A percentile compares a stretch with the other conserved stretches of the same genome.
Conservation (phyloP, 2,113 vertebrate species). For the Eulemur macaco region DNA sequence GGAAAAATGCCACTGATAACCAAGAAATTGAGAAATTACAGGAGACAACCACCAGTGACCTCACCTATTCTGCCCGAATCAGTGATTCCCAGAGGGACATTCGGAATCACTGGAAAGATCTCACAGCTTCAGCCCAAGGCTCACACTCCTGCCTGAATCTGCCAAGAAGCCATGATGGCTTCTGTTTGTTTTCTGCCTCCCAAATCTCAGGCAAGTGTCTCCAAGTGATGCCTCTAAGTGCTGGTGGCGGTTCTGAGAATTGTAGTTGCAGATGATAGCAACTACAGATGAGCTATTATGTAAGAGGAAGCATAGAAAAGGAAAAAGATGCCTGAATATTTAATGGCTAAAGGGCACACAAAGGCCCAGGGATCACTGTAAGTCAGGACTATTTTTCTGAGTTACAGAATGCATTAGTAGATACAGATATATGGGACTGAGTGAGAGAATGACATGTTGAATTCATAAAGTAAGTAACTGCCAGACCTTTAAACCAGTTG, state of each 20-base stretch:
- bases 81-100: rapidly evolving
- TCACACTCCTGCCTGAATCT: neutral
- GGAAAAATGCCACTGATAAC: neutral
- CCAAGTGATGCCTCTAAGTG: neutral
- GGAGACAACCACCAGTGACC: neutral
- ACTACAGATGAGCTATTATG: neutral
- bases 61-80: rapidly evolving
- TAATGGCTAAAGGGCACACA: neutral
- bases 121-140: rapidly evolving
- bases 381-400: neutral
- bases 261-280: neutral
- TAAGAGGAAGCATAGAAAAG: neutral
- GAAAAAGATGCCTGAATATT: neutral
- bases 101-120: neutral
- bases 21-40: neutral
- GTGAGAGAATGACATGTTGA: neutral
- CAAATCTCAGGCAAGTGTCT: neutral
- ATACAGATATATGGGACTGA: neutral
- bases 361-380: neutral
- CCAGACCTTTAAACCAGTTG: neutral
- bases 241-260: neutral
- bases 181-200: neutral
- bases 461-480: neutral
- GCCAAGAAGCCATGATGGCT: neutral
- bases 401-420: neutral